These are phyloP conservation scores for Drosophila burlai DNA, from an alignment of 1,140 invertebrate genomes.

Conservation along the genomic window DNA sequence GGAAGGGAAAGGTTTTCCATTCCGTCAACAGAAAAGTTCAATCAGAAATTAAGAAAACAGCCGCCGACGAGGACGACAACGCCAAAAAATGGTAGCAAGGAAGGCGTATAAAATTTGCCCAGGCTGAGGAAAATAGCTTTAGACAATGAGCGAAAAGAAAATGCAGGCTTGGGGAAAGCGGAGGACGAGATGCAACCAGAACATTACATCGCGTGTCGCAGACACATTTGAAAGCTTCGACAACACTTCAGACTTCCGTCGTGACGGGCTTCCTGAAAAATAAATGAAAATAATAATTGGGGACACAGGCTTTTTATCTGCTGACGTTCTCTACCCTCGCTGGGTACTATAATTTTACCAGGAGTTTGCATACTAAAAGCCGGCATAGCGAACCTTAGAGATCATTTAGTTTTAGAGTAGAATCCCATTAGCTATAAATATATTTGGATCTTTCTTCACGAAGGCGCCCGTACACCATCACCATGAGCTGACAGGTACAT, in stretches of 20 bases:
- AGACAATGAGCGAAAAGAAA: slow-evolving; percentile 62
- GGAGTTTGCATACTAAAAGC: not conserved
- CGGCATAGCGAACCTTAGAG: too few relatives aligned
- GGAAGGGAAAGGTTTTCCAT: slow-evolving; percentile 47
- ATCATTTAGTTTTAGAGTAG: not conserved
- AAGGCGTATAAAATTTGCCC: slow-evolving; percentile 61
- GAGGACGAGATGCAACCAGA: slow-evolving; percentile 31
- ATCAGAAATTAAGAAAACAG: slow-evolving; percentile 84
- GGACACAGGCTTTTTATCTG: slow-evolving; percentile 39
- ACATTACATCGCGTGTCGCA: slow-evolving; percentile 76
- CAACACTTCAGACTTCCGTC: slow-evolving; percentile 77
- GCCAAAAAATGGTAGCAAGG: slow-evolving; percentile 60
- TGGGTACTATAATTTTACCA: not conserved
- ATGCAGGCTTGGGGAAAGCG: not conserved
- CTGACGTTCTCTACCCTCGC: not conserved
- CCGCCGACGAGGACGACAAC: slow-evolving; percentile 49
- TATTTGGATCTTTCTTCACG: not conserved
- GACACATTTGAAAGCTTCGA: slow-evolving; percentile 76
- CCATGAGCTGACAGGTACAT: not conserved
- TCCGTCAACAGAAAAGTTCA: slow-evolving; percentile 83
- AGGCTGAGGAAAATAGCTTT: slow-evolving; percentile 60
- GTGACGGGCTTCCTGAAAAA: slow-evolving; percentile 35
- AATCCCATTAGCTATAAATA: not conserved
- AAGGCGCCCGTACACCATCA: not conserved
- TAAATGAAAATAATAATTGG: slow-evolving; percentile 51